Base-by-base conservation (phyloP, 2,888 invertebrate genomes). In the Lepidochrysops patricia region DNA sequence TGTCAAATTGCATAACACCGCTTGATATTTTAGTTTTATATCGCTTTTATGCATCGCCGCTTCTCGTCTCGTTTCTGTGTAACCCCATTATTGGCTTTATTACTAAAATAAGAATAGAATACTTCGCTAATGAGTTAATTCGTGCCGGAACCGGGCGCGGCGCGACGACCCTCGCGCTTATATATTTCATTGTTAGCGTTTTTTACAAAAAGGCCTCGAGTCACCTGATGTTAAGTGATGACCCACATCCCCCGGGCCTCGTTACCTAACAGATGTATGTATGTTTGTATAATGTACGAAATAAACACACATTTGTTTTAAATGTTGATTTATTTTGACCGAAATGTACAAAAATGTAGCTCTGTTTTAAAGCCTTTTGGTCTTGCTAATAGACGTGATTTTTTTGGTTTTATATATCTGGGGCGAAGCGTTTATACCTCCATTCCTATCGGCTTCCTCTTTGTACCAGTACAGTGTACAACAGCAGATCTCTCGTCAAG, bases 121-220 rank as follows among this genome's bases (percentile, higher is more conserved):
- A 43, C 43, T 43, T 19, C 43, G 43, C 43, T 43, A 43, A 43
- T 43, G 43, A 43, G 19, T 43, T 43, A 23, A 43, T 43, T 23
- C 43, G 19, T 9, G 19, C 19, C 19, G 19, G 43, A 43, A 43
- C 43, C 19, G n/a, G n/a, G n/a, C n/a, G n/a, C n/a, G n/a, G n/a
- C n/a, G n/a, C n/a, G 15, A 13, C 37, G 13, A 43, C 37, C 37
- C 37, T 32, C 43, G 7, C 19, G 43, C 19, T 23, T 43, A 19
- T 19, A 43, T 43, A 43, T 43, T 43, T 43, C 43, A 43, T 43
- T 43, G 43, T 43, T 43, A 43, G 0, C 19, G 43, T 43, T 43
- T 43, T 43, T 43, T 23, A 43, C 43, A 43, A 43, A 43, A 43
- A 43, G 43, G 43, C 19, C 43, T 43, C 43, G 43, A 43, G 43